Evolutionary conservation across 2,888 invertebrate genomes (phyloP).

Genomic region (Chloroclystis v-ata): DNA sequence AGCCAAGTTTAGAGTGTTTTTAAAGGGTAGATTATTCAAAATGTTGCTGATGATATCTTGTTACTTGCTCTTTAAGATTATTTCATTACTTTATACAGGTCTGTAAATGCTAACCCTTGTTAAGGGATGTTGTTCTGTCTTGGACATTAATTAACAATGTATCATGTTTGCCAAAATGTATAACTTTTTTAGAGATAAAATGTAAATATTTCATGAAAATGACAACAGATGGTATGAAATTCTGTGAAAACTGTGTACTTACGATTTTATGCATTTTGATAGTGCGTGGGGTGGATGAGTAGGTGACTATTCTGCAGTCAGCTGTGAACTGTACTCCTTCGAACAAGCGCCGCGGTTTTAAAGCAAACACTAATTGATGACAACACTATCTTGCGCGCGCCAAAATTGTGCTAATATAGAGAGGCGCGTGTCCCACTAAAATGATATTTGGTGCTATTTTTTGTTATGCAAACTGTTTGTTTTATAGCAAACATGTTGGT

Average conservation of each 20-base stretch:
- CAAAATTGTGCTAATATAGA: constrained; percentile 64
- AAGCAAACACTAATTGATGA: constrained; percentile 52
- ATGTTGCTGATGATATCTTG: too few relatives aligned
- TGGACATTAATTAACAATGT: too few relatives aligned
- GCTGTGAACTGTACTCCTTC: constrained; percentile 45
- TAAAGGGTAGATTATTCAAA: too few relatives aligned
- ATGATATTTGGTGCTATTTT: constrained; percentile 37
- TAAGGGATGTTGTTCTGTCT: too few relatives aligned
- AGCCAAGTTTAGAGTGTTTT: too few relatives aligned
- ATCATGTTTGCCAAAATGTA: too few relatives aligned
- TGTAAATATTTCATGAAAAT: background rate
- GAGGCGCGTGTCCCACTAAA: constrained; percentile 44
- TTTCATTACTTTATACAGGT: too few relatives aligned
- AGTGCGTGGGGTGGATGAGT: constrained; percentile 28
- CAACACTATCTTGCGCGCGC: constrained; percentile 49
- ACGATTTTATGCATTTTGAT: constrained; percentile 61
- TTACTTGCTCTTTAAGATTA: too few relatives aligned
- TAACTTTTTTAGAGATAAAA: too few relatives aligned
- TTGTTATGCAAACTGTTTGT: constrained; percentile 41
- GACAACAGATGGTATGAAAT: background rate
- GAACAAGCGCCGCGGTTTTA: constrained; percentile 40
- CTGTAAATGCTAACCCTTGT: too few relatives aligned
- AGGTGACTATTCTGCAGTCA: constrained; percentile 37
- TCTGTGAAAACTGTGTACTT: constrained; percentile 27
- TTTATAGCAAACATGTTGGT: constrained; percentile 33